Base-by-base conservation (phyloP, 1,140 invertebrate species). In the Coptotermes formosanus region DNA sequence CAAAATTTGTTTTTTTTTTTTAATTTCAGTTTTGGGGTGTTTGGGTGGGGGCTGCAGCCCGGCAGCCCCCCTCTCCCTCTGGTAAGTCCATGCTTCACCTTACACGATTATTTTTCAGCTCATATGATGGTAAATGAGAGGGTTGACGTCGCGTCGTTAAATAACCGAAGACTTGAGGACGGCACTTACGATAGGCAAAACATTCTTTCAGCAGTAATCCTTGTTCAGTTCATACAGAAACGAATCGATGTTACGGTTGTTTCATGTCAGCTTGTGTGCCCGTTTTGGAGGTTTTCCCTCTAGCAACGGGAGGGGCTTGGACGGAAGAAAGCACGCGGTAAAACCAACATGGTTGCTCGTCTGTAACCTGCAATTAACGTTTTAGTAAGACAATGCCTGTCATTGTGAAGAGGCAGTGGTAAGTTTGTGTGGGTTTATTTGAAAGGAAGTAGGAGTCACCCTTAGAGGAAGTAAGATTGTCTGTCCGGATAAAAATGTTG, bases 361-460 rank as follows among this genome's bases (percentile, higher is more conserved):
- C 64, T 75, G n/a, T 30, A 75, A 30, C 64, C 64, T 75, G n/a
- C 64, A 75, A 75, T 75, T 75, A 75, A 75, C 64, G 64, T 75
- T 75, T 75, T 75, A 75, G 64, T 75, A 75, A 30, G 64, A 75
- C 64, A 75, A 75, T 75, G 64, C n/a, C 25, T 75, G 64, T 75
- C n/a, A 75, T 75, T 75, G n/a, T 30, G 64, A 30, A 30, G 64
- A 30, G n/a, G 25, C 64, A 75, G 64, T 75, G 64, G 64, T 16
- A 30, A 30, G 64, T 75, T 75, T 75, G 64, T 75, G 64, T 75
- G 64, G 64, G 25, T 75, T 75, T 75, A 75, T 25, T 75, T n/a
- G 64, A 75, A 75, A 75, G 64, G 64, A 75, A 75, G 64, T 14
- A 14, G 64, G 64, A 75, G 9, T 25, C n/a, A 30, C 64, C 14